phyloP scores from a whole-genome alignment of 2,888 invertebrate genomes.

The Scaptomyza reducta region DNA sequence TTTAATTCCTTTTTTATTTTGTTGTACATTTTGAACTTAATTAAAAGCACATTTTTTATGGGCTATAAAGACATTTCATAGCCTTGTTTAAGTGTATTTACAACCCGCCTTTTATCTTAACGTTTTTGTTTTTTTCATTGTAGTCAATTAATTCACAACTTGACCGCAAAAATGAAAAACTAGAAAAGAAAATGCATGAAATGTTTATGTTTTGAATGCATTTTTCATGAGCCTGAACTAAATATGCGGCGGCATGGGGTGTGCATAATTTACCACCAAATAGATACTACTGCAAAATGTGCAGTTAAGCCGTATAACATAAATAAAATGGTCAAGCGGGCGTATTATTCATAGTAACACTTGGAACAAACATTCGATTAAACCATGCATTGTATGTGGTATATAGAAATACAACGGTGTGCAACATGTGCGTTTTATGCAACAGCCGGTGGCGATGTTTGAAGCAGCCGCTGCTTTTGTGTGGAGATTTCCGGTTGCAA shows the following conservation, averaged over 20 bases:
- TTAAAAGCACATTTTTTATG: neutral
- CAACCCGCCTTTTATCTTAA: neutral
- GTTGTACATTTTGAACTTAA: too few relatives aligned
- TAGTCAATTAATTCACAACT: constrained; percentile 23
- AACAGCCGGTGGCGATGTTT: constrained; percentile 47
- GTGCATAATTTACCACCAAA: constrained; percentile 41
- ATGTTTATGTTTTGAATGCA: constrained; percentile 47
- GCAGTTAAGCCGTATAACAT: constrained; percentile 13
- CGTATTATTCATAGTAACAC: constrained; percentile 44
- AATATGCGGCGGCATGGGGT: constrained; percentile 42
- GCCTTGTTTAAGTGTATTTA: neutral
- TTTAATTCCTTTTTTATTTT: too few relatives aligned
- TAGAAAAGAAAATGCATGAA: constrained; percentile 27
- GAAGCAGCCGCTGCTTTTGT: constrained; percentile 33
- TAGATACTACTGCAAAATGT: constrained; percentile 8
- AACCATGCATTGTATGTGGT: constrained; percentile 13
- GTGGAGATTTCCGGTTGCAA: constrained; percentile 52
- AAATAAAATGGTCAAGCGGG: constrained; percentile 26
- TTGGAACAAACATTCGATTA: constrained; percentile 34
- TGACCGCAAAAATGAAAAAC: constrained; percentile 28
- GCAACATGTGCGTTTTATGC: constrained; percentile 38
- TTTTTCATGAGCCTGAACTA: constrained; percentile 50
- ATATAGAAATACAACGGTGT: neutral
- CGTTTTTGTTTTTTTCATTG: neutral
- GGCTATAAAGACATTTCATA: neutral